Evolutionary conservation across 2,888 invertebrate species (phyloP).

Genomic region (Drosophila mettleri): DNA sequence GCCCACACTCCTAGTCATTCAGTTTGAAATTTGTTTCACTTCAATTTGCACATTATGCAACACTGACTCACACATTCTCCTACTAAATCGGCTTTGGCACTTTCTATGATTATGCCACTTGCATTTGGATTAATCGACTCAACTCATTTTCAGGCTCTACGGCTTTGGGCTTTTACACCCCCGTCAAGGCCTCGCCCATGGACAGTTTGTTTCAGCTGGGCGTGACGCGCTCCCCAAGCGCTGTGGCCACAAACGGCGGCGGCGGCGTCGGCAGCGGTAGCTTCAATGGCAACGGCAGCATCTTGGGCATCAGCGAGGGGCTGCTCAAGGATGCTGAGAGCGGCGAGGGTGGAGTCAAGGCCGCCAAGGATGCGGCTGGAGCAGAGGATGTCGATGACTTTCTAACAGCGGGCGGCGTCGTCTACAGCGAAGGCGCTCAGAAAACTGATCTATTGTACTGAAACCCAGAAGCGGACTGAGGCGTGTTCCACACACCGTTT

Average conservation of each 20-base stretch:
- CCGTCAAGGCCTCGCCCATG: conserved; percentile 89
- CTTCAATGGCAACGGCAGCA: conserved; percentile 59
- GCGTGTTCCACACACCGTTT: conserved; percentile 2
- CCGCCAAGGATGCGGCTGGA: conserved; percentile 11
- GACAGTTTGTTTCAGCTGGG: conserved; percentile 91
- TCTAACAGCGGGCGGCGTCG: conserved; percentile 69
- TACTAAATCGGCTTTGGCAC: not conserved
- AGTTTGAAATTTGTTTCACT: conserved; percentile 17
- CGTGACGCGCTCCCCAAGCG: conserved; percentile 86
- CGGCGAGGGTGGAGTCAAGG: conserved; percentile 2
- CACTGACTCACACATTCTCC: conserved; percentile 24
- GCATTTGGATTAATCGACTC: not conserved
- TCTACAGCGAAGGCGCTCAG: conserved; percentile 85
- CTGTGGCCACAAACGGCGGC: conserved; percentile 29
- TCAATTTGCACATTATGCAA: conserved; percentile 36
- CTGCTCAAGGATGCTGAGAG: conserved; percentile 47
- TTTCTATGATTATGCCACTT: not conserved
- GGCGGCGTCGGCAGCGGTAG: conserved; percentile 28
- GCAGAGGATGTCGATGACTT: conserved; percentile 55
- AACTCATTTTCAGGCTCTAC: conserved; percentile 86
- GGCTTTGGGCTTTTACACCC: conserved; percentile 93
- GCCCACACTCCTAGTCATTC: conserved; percentile 11
- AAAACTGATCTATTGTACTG: conserved; percentile 85
- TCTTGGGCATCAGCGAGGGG: conserved; percentile 61
- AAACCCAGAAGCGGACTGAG: conserved; percentile 7